Evolutionary conservation across 2,888 invertebrate genomes (phyloP), one percentile per base, ranked within the genome.

Genomic region (Clusia tigrina): DNA sequence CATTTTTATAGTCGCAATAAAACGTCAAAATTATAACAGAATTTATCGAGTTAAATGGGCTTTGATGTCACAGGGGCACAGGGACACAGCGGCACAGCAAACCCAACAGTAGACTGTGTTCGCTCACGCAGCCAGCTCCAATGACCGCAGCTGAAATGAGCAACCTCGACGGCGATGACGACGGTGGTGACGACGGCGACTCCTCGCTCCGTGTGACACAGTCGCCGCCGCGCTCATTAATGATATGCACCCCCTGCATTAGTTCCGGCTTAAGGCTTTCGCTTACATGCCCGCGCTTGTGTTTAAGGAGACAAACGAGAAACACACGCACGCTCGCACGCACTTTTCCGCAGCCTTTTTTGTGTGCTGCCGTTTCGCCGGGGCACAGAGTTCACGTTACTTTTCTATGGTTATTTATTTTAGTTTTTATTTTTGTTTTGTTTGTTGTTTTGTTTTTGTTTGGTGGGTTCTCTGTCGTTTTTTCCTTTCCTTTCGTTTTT

Each of bases 211-310:
- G 12, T 20, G 25, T 25, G 26, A 18, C 24, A 17, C 51, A 24
- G 20, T 54, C 37, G 53, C 22, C 38, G 25, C 26, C 18, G 38
- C 22, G 48, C 9, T 48, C 68, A 65, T 70, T 79, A 79, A 79
- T 80, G 77, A 80, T 76, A 79, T 79, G 81, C 79, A 79, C 79
- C 79, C 81, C 71, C 63, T 18, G 56, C 22, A 48, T 48, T 22
- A 22, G 48, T 48, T 48, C 18, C 48, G 48, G 48, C 15, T 48
- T 20, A 22, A 15, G 48, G 3, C 22, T 15, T 12, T 32, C 32
- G 32, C 42, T 15, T 2, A 48, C 48, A 48, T 9, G 52, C 42
- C 53, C 58, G 32, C 53, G 65, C 60, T 60, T 60, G 53, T 58
- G 61, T 51, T 55, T 17, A 24, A 38, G 32, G 32, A 53, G 42